Conservation (phyloP, 53 echinoderm and acorn worm species). For the Patiria pectinifera region DNA sequence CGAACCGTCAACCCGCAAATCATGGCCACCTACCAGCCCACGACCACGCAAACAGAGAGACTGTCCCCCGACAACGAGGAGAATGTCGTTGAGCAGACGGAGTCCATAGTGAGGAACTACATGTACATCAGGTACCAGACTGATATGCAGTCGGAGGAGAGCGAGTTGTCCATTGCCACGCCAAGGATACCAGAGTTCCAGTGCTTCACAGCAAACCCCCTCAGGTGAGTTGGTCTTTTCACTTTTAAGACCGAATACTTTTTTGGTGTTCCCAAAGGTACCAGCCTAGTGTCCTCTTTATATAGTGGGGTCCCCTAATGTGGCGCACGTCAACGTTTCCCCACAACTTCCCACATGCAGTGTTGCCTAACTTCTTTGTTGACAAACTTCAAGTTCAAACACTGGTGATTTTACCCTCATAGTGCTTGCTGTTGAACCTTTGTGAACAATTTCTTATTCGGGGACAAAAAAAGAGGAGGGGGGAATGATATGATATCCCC, state of each 20-base stretch:
- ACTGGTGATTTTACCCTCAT: too few relatives aligned
- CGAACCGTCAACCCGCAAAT: constrained; percentile 22
- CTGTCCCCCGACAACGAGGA: constrained; percentile 82
- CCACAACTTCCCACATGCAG: too few relatives aligned
- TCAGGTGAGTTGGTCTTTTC: constrained; percentile 69
- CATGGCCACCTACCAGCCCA: constrained; percentile 38
- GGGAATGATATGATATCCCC: too few relatives aligned
- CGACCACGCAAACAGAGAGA: neutral
- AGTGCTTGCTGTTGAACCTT: too few relatives aligned
- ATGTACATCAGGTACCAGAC: constrained; percentile 87
- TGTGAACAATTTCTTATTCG: too few relatives aligned
- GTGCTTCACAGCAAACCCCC: constrained; percentile 77
- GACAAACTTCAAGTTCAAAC: too few relatives aligned
- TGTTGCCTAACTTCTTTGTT: too few relatives aligned
- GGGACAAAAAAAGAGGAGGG: too few relatives aligned
- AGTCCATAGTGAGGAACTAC: constrained; percentile 86
- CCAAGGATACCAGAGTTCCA: constrained; percentile 88
- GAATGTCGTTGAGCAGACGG: constrained; percentile 88
- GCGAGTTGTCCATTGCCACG: constrained; percentile 84
- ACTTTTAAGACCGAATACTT: neutral
- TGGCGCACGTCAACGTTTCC: too few relatives aligned
- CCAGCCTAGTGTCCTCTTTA: too few relatives aligned
- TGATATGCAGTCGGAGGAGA: constrained; percentile 83
- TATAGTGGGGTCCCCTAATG: too few relatives aligned
- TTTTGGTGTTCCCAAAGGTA: too few relatives aligned